Percentiles rank a stretch among this genome's conserved stretches.
Conservation (phyloP, 2,888 invertebrate genomes). For the Cenopis cana region DNA sequence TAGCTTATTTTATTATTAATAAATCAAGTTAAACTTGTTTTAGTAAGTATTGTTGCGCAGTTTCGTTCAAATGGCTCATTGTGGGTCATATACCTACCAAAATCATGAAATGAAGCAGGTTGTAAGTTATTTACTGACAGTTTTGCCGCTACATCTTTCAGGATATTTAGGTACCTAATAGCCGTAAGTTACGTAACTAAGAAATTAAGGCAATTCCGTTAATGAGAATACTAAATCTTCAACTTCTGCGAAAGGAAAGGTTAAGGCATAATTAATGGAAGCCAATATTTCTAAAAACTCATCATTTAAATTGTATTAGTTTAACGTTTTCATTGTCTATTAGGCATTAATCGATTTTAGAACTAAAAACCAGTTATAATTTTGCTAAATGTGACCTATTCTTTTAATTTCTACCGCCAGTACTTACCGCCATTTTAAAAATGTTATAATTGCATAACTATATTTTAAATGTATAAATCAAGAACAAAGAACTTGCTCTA, state of each 20-base stretch:
- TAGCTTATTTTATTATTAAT: not conserved
- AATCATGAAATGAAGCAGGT: not conserved
- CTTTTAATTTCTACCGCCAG: no score
- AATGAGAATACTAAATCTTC: constrained; percentile 47
- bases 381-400: not conserved
- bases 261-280: constrained; percentile 45
- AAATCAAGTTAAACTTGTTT: not conserved
- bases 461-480: not conserved
- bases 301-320: constrained; percentile 18
- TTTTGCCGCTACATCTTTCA: not conserved
- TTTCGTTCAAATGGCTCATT: not conserved
- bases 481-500: constrained; percentile 32
- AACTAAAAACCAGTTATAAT: not conserved
- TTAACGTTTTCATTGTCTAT: not conserved
- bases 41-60: not conserved
- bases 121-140: not conserved
- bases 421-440: no score
- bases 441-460: no score
- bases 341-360: not conserved
- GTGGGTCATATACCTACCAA: no score
- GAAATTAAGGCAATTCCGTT: constrained; percentile 39
- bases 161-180: not conserved
- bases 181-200: constrained; percentile 10
- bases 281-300: constrained; percentile 44
- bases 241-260: constrained; percentile 36